Percentiles rank a stretch among this genome's conserved stretches.
These are phyloP conservation scores for Dynastes tityus DNA, from an alignment of 2,888 invertebrate species.

Conservation along the genomic window DNA sequence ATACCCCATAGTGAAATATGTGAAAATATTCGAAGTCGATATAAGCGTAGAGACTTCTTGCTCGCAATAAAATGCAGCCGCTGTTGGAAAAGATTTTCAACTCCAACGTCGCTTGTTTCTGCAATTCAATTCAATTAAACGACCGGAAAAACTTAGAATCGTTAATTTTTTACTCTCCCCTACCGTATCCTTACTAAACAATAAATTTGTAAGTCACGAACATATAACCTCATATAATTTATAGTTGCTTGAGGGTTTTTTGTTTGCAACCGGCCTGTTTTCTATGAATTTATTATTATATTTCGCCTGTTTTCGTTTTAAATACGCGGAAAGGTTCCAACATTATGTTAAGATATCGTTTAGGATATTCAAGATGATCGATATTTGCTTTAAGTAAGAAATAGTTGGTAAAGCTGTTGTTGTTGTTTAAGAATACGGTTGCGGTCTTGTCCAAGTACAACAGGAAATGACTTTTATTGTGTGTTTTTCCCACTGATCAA, in stretches of 20 bases:
- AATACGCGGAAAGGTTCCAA: not conserved
- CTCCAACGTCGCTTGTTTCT: constrained; percentile 62
- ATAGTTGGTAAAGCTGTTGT: constrained; percentile 18
- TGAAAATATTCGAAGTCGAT: constrained; percentile 7
- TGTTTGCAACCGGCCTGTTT: constrained; percentile 41
- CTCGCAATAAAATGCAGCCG: constrained; percentile 68
- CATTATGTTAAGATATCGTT: not conserved
- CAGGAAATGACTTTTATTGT: constrained; percentile 45
- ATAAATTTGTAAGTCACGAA: constrained; percentile 69
- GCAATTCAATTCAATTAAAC: constrained; percentile 70
- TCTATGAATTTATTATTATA: constrained; percentile 55
- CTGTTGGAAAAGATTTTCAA: constrained; percentile 60
- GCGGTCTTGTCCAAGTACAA: constrained; percentile 41
- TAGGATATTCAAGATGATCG: not conserved
- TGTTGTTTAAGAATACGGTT: constrained; percentile 7
- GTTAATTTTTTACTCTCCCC: constrained; percentile 66
- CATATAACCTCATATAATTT: constrained; percentile 65
- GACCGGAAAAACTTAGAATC: constrained; percentile 69
- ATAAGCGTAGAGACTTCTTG: not conserved
- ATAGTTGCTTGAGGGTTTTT: constrained; percentile 54
- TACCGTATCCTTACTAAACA: constrained; percentile 62
- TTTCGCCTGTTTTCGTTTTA: constrained; percentile 6
- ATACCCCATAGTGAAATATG: constrained; percentile 12
- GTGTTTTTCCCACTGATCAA: constrained; percentile 11
- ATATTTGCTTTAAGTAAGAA: constrained; percentile 5